Conservation (phyloP, 1,140 invertebrate genomes). For the Magallana ariakensis region DNA sequence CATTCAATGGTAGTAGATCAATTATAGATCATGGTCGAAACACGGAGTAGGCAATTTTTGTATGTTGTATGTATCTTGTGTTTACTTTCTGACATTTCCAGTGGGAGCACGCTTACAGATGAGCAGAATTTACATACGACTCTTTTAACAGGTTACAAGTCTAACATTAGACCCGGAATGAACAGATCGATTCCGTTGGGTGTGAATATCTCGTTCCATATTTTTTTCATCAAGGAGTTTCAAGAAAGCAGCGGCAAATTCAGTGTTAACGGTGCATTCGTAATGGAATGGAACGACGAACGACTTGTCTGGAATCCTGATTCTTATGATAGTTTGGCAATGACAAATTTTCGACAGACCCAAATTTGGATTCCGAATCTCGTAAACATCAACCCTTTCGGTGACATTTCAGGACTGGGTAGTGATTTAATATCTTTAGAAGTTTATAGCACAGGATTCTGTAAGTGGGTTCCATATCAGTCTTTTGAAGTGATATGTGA, state of each 20-base stretch:
- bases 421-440: neutral
- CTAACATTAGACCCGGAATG: neutral
- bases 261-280: neutral
- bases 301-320: neutral
- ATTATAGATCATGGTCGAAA: no score
- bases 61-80: no score
- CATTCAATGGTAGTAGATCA: no score
- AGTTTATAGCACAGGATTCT: neutral
- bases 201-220: neutral
- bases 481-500: neutral
- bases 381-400: neutral
- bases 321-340: neutral
- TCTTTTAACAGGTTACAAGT: neutral
- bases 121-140: slow-evolving; percentile 3
- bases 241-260: neutral
- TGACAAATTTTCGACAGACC: neutral
- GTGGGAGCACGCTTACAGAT: neutral
- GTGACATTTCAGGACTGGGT: neutral
- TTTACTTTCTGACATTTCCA: neutral
- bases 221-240: neutral
- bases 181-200: neutral
- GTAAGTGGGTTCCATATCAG: neutral
- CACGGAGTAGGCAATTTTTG: no score
- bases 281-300: neutral
- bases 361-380: slow-evolving; percentile 11